phyloP scores from a whole-genome alignment of 2,113 vertebrate species.

The Galbula dea region DNA sequence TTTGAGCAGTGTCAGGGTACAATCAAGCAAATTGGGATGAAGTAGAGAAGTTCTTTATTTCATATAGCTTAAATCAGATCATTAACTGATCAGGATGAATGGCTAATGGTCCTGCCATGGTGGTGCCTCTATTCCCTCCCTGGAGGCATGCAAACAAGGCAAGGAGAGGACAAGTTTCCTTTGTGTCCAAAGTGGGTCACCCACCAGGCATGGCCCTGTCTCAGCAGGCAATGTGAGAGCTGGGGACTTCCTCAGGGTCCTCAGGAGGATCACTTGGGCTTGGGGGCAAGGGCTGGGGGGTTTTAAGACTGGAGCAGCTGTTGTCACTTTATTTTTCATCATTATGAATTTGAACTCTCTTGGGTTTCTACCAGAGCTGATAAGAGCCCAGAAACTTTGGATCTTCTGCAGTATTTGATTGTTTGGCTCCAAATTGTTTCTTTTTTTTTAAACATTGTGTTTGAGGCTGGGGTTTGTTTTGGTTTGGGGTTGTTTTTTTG shows the following conservation, averaged over 20 bases:
- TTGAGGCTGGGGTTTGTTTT: neutral
- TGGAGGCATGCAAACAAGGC: too few relatives aligned
- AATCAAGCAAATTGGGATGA: neutral
- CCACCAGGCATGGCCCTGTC: accelerated
- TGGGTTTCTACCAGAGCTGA: neutral
- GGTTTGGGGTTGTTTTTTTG: too few relatives aligned
- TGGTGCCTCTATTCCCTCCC: neutral
- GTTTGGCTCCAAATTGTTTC: neutral
- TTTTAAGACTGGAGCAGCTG: neutral
- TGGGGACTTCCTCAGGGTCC: neutral
- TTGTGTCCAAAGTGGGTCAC: neutral
- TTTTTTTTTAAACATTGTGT: neutral
- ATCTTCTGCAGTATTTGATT: neutral
- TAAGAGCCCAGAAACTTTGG: neutral
- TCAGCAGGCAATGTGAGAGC: neutral
- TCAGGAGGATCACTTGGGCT: neutral
- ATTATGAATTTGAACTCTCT: neutral
- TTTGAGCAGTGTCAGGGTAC: neutral
- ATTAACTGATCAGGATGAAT: neutral
- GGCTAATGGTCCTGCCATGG: neutral
- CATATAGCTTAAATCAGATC: neutral
- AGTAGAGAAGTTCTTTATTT: neutral
- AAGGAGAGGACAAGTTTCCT: neutral
- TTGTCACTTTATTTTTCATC: neutral
- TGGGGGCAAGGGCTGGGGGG: neutral